Evolutionary conservation across 2,888 invertebrate genomes (phyloP), one percentile per base, ranked within the genome.

Genomic region (Orgyia antiqua): DNA sequence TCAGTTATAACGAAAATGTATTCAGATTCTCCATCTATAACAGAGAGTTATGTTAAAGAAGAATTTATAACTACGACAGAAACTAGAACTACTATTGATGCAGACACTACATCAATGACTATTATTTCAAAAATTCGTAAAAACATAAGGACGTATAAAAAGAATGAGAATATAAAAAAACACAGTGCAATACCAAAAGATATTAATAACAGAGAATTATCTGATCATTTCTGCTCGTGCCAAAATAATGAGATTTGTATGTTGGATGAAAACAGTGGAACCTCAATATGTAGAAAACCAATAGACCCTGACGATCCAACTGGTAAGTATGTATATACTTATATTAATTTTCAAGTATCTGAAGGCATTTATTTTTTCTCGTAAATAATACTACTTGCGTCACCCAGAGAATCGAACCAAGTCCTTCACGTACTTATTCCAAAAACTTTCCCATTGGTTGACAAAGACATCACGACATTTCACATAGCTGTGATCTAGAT

Each of bases 231-330:
- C 65, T 88, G 88, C 54, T 75, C 79, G 75, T 88, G 88, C 78
- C 77, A 83, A 72, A 79, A 49, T 41, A 69, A 72, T 44, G 89
- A 90, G 71, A 89, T 91, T 37, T 91, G 91, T 72, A 89, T 91
- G 68, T 87, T 90, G 28, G 83, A 90, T 47, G 88, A 88, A 49
- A 87, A 76, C 45, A 90, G 88, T 53, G 87, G 88, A 27, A 87
- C 87, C 26, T 88, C 91, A 2, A 72, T 84, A 26, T 91, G 91
- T 60, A 83, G 80, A 51, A 57, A 58, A 20, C 77, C 88, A 4
- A 51, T 69, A 10, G 90, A 91, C 57, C 60, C 67, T 2, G 68
- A 79, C 7, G 91, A 91, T 57, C 89, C 89, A 2, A 90, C 90
- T 49, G 90, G 90, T 45, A 26, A 19, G 30, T 19, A 29, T 13